Evolutionary conservation across 2,888 invertebrate genomes (phyloP), one percentile per base, ranked within the genome.

Genomic region (Phortica okadai): DNA sequence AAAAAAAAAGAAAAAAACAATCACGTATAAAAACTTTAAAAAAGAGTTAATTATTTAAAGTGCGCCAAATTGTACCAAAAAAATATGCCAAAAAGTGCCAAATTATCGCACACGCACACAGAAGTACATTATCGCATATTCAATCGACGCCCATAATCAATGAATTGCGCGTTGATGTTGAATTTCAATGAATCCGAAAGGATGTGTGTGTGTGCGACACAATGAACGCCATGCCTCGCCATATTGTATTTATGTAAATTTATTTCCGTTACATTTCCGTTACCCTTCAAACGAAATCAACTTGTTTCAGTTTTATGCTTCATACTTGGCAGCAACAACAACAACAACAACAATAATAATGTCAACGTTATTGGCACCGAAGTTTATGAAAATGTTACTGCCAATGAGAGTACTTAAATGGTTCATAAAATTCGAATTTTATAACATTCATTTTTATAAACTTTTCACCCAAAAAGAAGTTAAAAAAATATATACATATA

Each of bases 211-310:
- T 56, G 56, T 56, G n/a, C n/a, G 56, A 56, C 5, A 16, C n/a
- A 16, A n/a, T 7, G 16, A 56, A 1, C 16, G 16, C 1, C 16
- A 56, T 56, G 16, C 56, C 10, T n/a, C 66, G 66, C 74, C 74
- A 69, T 74, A 67, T 74, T 74, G 69, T 58, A 67, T 64, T 88
- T 88, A 86, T 86, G 86, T 87, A 86, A 86, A 86, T 88, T 86
- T 88, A 88, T 88, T 86, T 88, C 88, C 86, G 87, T 88, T 88
- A 86, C 87, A 86, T 88, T 86, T 86, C 87, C 86, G 86, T 81
- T 85, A 78, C 81, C 88, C 16, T 16, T 16, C 88, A 86, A 85
- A 86, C 86, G 85, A 86, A 85, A 85, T 69, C 50, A 69, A 69
- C 25, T 69, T 69, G 33, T n/a, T 44, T 66, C 33, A 33, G 33